A percentile compares a stretch with the other conserved stretches of the same genome.
Conservation (phyloP, 2,113 vertebrate genomes). For the Sceloporus undulatus region DNA sequence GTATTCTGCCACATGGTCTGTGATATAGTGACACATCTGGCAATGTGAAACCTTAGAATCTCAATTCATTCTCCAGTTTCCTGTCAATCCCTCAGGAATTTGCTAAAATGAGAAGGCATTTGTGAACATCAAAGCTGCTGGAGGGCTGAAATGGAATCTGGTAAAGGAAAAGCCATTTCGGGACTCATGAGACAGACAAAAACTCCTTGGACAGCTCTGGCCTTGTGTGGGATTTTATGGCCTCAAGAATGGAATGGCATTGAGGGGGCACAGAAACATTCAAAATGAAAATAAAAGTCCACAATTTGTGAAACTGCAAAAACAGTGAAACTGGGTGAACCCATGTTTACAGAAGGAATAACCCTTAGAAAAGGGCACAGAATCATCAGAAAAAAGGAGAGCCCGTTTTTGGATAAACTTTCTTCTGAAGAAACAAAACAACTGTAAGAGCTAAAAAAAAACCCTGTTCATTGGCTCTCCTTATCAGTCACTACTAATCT, state of each 20-base stretch:
- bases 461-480: neutral
- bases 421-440: neutral
- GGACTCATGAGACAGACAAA: conserved; percentile 1
- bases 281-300: neutral
- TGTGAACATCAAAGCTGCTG: conserved; percentile 10
- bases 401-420: neutral
- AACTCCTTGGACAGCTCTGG: conserved; percentile 13
- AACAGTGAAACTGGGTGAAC: neutral
- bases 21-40: neutral
- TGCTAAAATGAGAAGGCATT: conserved; percentile 4
- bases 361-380: conserved; percentile 10
- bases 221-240: neutral
- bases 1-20: neutral
- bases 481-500: too few relatives aligned
- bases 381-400: conserved; percentile 19
- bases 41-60: neutral
- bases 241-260: conserved; percentile 13
- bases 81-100: conserved; percentile 9
- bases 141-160: neutral
- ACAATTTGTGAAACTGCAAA: conserved; percentile 25
- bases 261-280: conserved; percentile 25
- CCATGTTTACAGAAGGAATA: neutral
- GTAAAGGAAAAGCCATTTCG: conserved; percentile 33
- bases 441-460: neutral
- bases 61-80: neutral